These are phyloP conservation scores for Caracal caracal DNA, from an alignment of 2,113 vertebrate species.

Conservation along the genomic window DNA sequence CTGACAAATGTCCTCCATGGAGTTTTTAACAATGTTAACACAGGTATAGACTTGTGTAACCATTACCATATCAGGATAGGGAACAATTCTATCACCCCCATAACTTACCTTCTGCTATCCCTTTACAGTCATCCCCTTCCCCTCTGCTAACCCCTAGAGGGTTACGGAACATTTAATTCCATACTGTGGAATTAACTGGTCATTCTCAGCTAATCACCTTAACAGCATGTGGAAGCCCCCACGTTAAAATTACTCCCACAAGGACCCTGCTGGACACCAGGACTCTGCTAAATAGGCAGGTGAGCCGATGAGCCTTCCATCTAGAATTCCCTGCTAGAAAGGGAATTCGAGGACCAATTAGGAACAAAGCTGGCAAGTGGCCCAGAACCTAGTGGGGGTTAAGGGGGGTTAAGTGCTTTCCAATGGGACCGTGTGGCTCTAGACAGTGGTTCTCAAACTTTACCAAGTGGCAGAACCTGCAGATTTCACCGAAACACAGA, in stretches of 20 bases:
- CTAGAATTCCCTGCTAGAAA: neutral
- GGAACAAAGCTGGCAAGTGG: neutral
- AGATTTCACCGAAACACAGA: slow-evolving; percentile 1
- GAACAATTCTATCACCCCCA: neutral
- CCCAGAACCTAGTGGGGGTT: neutral
- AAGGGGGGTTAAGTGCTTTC: neutral
- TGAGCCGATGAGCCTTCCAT: neutral
- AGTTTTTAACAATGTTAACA: slow-evolving; percentile 34
- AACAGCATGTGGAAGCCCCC: neutral
- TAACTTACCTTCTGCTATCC: neutral
- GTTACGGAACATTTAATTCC: slow-evolving; percentile 30
- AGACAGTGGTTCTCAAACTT: slow-evolving; percentile 7
- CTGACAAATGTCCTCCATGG: neutral
- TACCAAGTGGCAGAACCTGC: neutral
- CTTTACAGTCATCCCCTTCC: neutral
- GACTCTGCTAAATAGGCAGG: neutral
- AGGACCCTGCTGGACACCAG: neutral
- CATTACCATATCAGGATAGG: neutral
- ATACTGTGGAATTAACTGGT: slow-evolving; percentile 22
- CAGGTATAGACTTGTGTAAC: neutral
- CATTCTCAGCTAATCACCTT: slow-evolving; percentile 55
- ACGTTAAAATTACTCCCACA: slow-evolving; percentile 29
- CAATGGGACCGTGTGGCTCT: neutral
- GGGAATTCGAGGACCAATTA: neutral
- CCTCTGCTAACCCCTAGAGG: neutral